Evolutionary conservation across 2,888 invertebrate genomes (phyloP), one percentile per base, ranked within the genome.

Genomic region (Cepaea hortensis): DNA sequence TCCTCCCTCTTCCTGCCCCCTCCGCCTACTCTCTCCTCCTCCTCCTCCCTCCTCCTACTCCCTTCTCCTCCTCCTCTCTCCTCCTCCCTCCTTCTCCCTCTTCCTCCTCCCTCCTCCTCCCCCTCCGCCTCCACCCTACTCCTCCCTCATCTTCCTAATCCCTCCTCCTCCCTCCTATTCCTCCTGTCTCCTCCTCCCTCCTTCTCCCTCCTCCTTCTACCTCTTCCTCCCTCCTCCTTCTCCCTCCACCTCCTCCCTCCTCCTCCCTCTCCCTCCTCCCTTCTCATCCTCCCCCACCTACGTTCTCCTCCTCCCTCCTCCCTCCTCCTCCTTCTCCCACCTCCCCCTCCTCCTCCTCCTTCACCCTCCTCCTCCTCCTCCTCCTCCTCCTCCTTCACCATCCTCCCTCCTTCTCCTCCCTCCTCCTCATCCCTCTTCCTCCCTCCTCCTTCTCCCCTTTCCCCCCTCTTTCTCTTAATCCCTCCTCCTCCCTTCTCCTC

Each of bases 21-120:
- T n/a, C n/a, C n/a, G n/a, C n/a, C n/a, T n/a, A n/a, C n/a, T n/a
- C n/a, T n/a, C n/a, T n/a, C n/a, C n/a, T n/a, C n/a, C n/a, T n/a
- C n/a, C n/a, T n/a, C n/a, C n/a, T n/a, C n/a, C n/a, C n/a, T n/a
- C n/a, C n/a, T n/a, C n/a, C n/a, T n/a, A n/a, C n/a, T n/a, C n/a
- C n/a, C n/a, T n/a, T n/a, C n/a, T 55, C 61, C 84, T 55, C 23
- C 72, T 73, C 72, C 75, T 73, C 73, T 73, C 84, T 73, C 73
- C 72, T 55, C 55, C 73, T 84, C 61, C 75, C 61, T 50, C 75
- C n/a, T 55, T 46, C 6, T 48, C 1, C 48, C 11, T 35, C 3
- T 23, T 46, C 15, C 15, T 65, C 23, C 46, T 81, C 81, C 35
- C 48, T 68, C 11, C n/a, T n/a, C n/a, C n/a, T n/a, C n/a, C n/a